phyloP scores from a whole-genome alignment of 2,113 vertebrate species.

The Numida meleagris region DNA sequence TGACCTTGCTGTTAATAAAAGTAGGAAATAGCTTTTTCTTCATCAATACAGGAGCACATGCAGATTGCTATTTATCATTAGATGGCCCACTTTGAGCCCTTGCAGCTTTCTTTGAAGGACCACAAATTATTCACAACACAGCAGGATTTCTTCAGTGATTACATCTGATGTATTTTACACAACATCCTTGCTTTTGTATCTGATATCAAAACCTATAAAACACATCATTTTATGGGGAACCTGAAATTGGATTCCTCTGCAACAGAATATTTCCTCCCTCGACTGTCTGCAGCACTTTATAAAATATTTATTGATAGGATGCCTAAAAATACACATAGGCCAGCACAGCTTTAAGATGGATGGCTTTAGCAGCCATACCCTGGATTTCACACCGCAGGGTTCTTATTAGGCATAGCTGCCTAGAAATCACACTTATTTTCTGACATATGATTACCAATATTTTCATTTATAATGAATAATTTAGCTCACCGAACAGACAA shows the following conservation, averaged over 20 bases:
- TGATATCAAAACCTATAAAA: slow-evolving; percentile 48
- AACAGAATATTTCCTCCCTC: slow-evolving; percentile 49
- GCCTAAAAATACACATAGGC: slow-evolving; percentile 64
- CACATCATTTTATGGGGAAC: slow-evolving; percentile 32
- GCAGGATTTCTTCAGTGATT: slow-evolving; percentile 17
- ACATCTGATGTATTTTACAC: slow-evolving; percentile 44
- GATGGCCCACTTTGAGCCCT: neutral
- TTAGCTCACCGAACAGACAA: slow-evolving; percentile 39
- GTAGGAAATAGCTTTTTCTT: slow-evolving; percentile 26
- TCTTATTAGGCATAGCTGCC: slow-evolving; percentile 58
- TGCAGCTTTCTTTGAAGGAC: slow-evolving; percentile 36
- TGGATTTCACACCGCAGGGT: slow-evolving; percentile 37
- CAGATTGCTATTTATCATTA: slow-evolving; percentile 32
- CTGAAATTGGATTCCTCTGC: slow-evolving; percentile 57
- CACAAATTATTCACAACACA: slow-evolving; percentile 54
- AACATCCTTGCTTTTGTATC: slow-evolving; percentile 55
- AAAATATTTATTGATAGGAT: slow-evolving; percentile 71
- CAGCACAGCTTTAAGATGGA: slow-evolving; percentile 23
- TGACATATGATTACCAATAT: slow-evolving; percentile 63
- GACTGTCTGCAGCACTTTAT: slow-evolving; percentile 39
- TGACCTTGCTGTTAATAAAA: slow-evolving; percentile 51
- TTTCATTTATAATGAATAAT: slow-evolving; percentile 72
- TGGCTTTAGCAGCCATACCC: slow-evolving; percentile 56
- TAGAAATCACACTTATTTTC: slow-evolving; percentile 60
- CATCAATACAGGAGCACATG: slow-evolving; percentile 13